Conservation (phyloP, 2,113 vertebrate genomes). For the Acanthochromis polyacanthus region DNA sequence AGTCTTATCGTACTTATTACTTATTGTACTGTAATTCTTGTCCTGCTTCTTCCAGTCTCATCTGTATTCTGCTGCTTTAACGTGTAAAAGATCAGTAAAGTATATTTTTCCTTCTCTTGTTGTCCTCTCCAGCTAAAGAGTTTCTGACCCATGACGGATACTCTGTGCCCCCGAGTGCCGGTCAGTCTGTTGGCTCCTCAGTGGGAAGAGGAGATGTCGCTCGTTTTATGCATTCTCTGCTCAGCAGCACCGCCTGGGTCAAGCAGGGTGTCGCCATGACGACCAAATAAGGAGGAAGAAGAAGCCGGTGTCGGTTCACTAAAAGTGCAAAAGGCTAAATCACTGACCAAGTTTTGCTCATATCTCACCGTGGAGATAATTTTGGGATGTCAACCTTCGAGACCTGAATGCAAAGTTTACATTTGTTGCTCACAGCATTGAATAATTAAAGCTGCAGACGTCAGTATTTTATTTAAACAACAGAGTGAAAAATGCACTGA, state of each 20-base stretch:
- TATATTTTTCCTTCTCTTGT: background rate
- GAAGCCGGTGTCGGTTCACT: background rate
- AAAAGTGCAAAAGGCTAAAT: background rate
- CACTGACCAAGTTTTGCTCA: background rate
- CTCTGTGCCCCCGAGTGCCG: conserved; percentile 77
- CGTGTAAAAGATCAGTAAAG: no score
- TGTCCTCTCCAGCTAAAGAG: conserved; percentile 78
- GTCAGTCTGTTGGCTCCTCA: conserved; percentile 55
- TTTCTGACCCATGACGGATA: conserved; percentile 82
- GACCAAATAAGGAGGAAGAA: conserved; percentile 70
- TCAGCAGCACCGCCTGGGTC: conserved; percentile 80
- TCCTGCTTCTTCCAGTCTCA: no score
- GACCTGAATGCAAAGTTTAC: background rate
- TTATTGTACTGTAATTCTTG: no score
- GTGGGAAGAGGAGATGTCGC: conserved; percentile 80
- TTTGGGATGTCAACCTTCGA: background rate
- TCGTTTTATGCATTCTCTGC: conserved; percentile 82
- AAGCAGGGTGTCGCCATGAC: conserved; percentile 81
- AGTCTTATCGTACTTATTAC: no score
- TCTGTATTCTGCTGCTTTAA: background rate
- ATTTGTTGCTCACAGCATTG: background rate
- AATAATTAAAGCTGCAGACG: background rate
- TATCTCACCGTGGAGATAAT: background rate
- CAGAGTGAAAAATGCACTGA: no score
- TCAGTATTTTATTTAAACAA: no score